Percentiles rank a stretch among this genome's conserved stretches.
phyloP scores from a whole-genome alignment of 2,113 vertebrate genomes.

The Brienomyrus brachyistius region DNA sequence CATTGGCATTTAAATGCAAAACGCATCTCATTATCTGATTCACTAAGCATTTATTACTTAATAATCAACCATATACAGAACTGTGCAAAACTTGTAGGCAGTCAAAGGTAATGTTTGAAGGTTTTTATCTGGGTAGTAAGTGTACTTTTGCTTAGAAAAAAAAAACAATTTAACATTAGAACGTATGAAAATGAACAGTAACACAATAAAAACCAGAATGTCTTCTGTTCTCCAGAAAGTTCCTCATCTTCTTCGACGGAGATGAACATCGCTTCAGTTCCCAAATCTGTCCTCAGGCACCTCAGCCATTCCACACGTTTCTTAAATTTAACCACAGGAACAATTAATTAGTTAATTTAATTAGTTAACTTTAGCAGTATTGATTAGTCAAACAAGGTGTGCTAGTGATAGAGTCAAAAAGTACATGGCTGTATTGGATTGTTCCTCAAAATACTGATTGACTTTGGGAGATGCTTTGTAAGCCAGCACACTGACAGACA shows the following conservation, averaged over 20 bases:
- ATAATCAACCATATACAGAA: not conserved
- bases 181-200: not conserved
- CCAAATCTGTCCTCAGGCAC: not conserved
- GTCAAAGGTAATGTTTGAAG: not conserved
- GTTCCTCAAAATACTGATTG: not conserved
- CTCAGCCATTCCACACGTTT: not conserved
- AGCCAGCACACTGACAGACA: not conserved
- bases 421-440: not conserved
- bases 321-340: not conserved
- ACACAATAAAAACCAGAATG: not conserved
- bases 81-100: not conserved
- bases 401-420: not conserved
- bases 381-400: not conserved
- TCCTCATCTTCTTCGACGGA: not conserved
- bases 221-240: not conserved
- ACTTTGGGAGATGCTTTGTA: not conserved
- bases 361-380: not conserved
- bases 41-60: not conserved
- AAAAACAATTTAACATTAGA: not conserved
- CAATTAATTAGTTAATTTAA: not conserved
- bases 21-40: not conserved
- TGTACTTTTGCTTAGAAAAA: not conserved
- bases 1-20: not conserved
- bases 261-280: not conserved
- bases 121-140: not conserved